Evolutionary conservation across 2,888 invertebrate genomes (phyloP), one percentile per base, ranked within the genome.

Genomic region (Eristalinus sepulchralis): DNA sequence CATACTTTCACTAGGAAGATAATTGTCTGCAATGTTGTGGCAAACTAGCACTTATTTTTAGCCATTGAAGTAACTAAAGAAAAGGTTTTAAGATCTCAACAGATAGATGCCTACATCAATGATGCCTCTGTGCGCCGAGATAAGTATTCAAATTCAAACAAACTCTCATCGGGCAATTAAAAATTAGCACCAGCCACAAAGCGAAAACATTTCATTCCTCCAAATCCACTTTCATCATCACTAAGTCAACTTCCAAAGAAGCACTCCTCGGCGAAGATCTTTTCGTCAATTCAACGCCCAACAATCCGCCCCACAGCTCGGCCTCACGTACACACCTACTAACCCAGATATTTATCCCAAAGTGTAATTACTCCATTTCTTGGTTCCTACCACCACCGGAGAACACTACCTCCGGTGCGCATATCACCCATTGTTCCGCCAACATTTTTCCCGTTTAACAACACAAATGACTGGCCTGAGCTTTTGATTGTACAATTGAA

Each of bases 401-500:
- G 34, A 36, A 64, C 4, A 24, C 64, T 64, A 8, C 36, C 64
- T 75, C 64, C 57, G 0, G 17, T 34, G 55, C 17, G 62, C 20
- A 34, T 13, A 20, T 4, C 24, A 13, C 60, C 47, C 22, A 75
- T 66, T 75, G 47, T 64, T 55, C 36, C 64, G 31, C 59, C 59
- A 39, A 8, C 66, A n/a, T 47, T 39, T 60, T 34, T 53, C 47
- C 47, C 57, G 55, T 75, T 84, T 75, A 39, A 84, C 75, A 66
- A 55, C 80, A 53, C 24, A 62, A 63, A 73, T 68, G 59, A 53
- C 70, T 70, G 34, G 72, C 39, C 57, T 68, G 81, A 66, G 76
- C 47, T 75, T 70, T 36, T 70, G 73, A 80, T 83, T 66, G 8
- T 34, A 36, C 80, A 76, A 80, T 66, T 75, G 75, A 66, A 8